Evolutionary conservation across 2,888 invertebrate species (phyloP), one percentile per base, ranked within the genome.

Genomic region (Lithophane socia): DNA sequence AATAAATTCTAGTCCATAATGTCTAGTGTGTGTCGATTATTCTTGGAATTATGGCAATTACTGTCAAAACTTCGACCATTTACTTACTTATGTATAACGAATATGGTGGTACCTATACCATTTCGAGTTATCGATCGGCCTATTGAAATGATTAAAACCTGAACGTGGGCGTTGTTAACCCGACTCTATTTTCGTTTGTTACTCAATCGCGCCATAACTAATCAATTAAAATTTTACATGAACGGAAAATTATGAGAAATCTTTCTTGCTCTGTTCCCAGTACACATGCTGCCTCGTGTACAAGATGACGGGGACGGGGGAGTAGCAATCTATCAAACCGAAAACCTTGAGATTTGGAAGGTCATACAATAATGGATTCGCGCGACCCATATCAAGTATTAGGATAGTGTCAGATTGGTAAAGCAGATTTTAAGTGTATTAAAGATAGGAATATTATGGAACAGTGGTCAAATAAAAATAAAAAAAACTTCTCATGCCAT

Each of bases 1-100:
- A 77, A 72, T 70, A 78, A 61, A 64, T 75, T 84, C 24, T 64
- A 72, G 61, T 37, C 77, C 79, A 75, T 77, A 84, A 85, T 75
- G 83, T 83, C 73, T 49, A 64, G 74, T 60, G 71, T 79, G 49
- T 67, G 72, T 85, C 77, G 78, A 75, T 76, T 72, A 84, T 73
- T 87, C 86, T 88, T 80, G 77, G 81, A 91, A 89, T 88, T 89
- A 90, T 84, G 80, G 91, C 91, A 90, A 92, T 93, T 91, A 92
- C 89, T 89, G 91, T 91, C 90, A 89, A 84, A 92, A 92, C 92
- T 93, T 91, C 83, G 79, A 74, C 88, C 87, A 91, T 93, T 92
- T 88, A 87, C 86, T 87, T 85, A 86, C 84, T 86, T 88, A 90
- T 65, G 64, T 67, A 86, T 79, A 86, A 89, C 86, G 83, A 91